phyloP scores from a whole-genome alignment of 2,797 vertebrate species.

The Centroberyx gerrardi region DNA sequence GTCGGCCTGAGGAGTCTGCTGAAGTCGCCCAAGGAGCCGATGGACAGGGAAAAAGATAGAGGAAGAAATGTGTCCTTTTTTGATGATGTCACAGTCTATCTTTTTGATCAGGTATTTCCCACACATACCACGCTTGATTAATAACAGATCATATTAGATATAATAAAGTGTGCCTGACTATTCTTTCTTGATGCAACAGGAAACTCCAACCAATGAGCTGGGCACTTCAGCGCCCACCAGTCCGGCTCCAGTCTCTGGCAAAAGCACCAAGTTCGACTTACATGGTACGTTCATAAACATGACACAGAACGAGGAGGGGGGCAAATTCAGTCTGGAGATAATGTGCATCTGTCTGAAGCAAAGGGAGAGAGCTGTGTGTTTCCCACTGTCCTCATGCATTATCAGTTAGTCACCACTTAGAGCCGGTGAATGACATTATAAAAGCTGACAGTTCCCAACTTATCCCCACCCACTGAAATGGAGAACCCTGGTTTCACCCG shows the following conservation, averaged over 20 bases:
- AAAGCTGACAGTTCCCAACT: slow-evolving; percentile 45
- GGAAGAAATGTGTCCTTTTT: slow-evolving; percentile 96
- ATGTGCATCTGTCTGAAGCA: neutral
- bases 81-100: slow-evolving; percentile 96
- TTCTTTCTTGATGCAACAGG: slow-evolving; percentile 78
- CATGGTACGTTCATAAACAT: slow-evolving; percentile 73
- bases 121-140: neutral
- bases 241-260: slow-evolving; percentile 84
- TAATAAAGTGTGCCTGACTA: neutral
- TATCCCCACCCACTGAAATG: slow-evolving; percentile 48
- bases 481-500: slow-evolving; percentile 53
- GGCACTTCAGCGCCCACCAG: slow-evolving; percentile 85
- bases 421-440: slow-evolving; percentile 45
- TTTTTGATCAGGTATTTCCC: slow-evolving; percentile 93
- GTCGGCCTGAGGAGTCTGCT: slow-evolving; percentile 92
- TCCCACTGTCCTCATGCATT: slow-evolving; percentile 3
- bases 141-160: neutral
- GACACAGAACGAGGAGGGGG: neutral
- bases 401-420: slow-evolving; percentile 35
- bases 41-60: slow-evolving; percentile 90
- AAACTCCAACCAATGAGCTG: slow-evolving; percentile 94
- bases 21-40: slow-evolving; percentile 91
- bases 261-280: slow-evolving; percentile 81
- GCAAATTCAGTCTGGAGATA: slow-evolving; percentile 1
- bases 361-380: neutral